Base-by-base conservation (phyloP, 2,888 invertebrate genomes). In the Trissonchulus latispiculum region DNA sequence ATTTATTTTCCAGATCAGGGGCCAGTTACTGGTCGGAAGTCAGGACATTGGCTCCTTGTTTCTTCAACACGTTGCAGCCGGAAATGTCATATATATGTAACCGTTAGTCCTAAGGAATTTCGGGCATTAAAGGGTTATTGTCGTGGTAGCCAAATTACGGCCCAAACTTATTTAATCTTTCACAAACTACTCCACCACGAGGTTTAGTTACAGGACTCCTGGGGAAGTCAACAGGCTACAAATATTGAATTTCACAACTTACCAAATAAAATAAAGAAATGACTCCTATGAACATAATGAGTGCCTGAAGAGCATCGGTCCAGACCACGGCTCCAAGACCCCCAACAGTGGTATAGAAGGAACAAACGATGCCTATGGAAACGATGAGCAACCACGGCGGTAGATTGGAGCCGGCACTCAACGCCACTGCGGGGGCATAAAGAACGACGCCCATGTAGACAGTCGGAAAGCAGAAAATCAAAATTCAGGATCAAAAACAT, bases 241-340 rank as follows among this genome's bases (percentile, higher is more conserved):
- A n/a, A n/a, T n/a, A n/a, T n/a, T n/a, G n/a, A n/a, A n/a, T n/a
- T 2, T 68, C 15, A 18, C 3, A 8, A 3, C 29, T 33, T 3
- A 32, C 68, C 78, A 90, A 87, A 0, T 86, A 83, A 72, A 89
- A 84, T 0, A 91, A 89, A 31, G 87, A 87, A 29, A 90, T 82
- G 1, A 90, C 87, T 0, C 90, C 89, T 23, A 88, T 88, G 79
- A 90, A 88, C 90, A 91, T 90, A 2, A 90, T 86, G 31, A 89
- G 83, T 0, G 90, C 89, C 84, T 91, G 90, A 72, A 91, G 84
- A 0, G 90, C 89, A 79, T 91, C 91, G 0, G 90, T 90, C 90
- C 90, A 91, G 8, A 91, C 90, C 18, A 93, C 93, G n/a, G 93
- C 93, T 84, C 92, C 92, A 90, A 93, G 91, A 36, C 92, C 92